Percentiles rank a stretch among this genome's conserved stretches.
phyloP scores from a whole-genome alignment of 1,140 invertebrate species.

The Drosophila subobscura region DNA sequence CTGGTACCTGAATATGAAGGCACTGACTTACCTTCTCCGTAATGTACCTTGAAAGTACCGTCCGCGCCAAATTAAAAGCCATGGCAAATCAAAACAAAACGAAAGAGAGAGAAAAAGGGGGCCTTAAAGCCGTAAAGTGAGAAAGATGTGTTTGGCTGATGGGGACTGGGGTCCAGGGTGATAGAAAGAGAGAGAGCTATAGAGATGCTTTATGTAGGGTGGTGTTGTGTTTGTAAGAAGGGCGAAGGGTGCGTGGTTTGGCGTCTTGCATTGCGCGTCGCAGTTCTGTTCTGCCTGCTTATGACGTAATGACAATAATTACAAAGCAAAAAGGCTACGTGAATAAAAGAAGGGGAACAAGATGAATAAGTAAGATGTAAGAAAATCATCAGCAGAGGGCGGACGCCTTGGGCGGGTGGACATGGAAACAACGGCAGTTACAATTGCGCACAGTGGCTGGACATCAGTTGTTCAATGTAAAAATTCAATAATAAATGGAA shows the following conservation, averaged over 20 bases:
- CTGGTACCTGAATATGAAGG: not conserved
- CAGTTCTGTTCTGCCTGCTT: constrained; percentile 54
- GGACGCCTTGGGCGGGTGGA: too few species aligned
- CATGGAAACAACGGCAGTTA: too few species aligned
- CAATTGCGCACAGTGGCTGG: too few species aligned
- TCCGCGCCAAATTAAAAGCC: constrained; percentile 33
- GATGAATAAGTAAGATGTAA: not conserved
- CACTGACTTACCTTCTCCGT: constrained; percentile 19
- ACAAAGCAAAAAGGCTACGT: constrained; percentile 35
- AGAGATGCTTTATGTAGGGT: not conserved
- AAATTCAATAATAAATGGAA: too few species aligned
- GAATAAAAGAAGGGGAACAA: constrained; percentile 11
- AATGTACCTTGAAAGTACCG: constrained; percentile 2
- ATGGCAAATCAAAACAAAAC: constrained; percentile 53
- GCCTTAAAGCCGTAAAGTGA: too few species aligned
- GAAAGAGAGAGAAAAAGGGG: not conserved
- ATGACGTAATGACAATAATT: constrained; percentile 74
- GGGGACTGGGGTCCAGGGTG: not conserved
- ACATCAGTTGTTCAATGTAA: too few species aligned
- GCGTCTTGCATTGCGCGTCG: constrained; percentile 12
- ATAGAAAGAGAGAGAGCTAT: too few species aligned
- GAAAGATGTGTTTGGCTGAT: not conserved
- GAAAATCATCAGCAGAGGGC: constrained; percentile 4
- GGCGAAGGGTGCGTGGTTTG: not conserved
- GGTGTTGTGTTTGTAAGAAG: not conserved